Conservation (phyloP, 2,113 vertebrate genomes). For the Noturus placidus region DNA sequence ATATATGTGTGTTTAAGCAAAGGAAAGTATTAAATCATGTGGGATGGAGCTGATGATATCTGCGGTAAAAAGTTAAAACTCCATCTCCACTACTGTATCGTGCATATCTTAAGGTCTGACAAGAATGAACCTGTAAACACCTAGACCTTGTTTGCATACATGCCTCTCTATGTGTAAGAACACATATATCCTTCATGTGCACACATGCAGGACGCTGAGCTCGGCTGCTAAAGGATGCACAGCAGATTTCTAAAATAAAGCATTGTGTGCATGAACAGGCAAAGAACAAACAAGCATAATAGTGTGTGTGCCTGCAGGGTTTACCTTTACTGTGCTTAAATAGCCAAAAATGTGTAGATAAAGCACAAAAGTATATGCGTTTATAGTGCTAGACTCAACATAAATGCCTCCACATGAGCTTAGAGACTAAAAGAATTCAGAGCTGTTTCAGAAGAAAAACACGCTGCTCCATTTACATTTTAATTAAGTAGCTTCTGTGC, state of each 20-base stretch:
- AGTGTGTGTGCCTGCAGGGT: not conserved
- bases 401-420: not conserved
- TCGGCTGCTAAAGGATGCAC: not conserved
- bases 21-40: not conserved
- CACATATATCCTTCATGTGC: not conserved
- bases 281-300: not conserved
- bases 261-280: not conserved
- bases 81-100: not conserved
- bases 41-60: too few species aligned
- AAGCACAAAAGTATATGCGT: not conserved
- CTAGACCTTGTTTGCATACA: not conserved
- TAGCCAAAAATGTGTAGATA: not conserved
- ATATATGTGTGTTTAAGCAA: not conserved
- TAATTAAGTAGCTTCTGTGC: conserved; percentile 68
- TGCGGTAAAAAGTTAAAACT: not conserved
- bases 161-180: not conserved
- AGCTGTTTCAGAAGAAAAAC: conserved; percentile 26
- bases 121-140: not conserved
- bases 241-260: not conserved
- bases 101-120: not conserved
- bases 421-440: not conserved
- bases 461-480: conserved; percentile 68
- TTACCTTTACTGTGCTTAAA: not conserved
- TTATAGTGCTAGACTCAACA: not conserved
- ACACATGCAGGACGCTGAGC: conserved; percentile 2